Percentiles rank a stretch among this genome's conserved stretches.
Evolutionary conservation across 2,888 invertebrate genomes (phyloP).

Genomic region (Cerastis leucographa): DNA sequence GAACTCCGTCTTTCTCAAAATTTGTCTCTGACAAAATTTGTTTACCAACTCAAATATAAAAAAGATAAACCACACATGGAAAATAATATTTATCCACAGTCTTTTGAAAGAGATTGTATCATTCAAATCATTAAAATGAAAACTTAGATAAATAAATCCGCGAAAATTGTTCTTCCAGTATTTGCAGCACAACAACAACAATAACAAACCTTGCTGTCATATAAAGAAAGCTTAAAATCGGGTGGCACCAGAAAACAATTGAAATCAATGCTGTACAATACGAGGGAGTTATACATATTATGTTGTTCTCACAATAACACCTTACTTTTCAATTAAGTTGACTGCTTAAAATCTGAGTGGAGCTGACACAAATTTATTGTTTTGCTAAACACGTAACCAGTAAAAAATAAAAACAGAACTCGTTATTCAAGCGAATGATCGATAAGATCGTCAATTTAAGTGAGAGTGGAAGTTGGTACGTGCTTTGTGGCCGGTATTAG

Average conservation of each 20-base stretch:
- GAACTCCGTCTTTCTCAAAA: no score
- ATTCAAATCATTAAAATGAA: not conserved
- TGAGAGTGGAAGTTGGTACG: conserved; percentile 44
- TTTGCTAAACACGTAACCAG: conserved; percentile 22
- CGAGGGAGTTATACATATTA: not conserved
- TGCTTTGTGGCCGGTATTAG: conserved; percentile 41
- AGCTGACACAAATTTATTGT: conserved; percentile 14
- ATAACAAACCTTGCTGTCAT: not conserved
- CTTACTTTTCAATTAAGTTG: not conserved
- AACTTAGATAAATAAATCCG: conserved; percentile 19
- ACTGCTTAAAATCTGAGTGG: not conserved
- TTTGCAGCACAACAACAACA: not conserved
- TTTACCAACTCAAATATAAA: not conserved
- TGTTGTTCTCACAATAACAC: conserved; percentile 5
- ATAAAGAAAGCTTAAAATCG: conserved; percentile 24
- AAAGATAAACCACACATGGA: not conserved
- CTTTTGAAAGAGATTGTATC: conserved; percentile 1
- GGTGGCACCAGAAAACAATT: not conserved
- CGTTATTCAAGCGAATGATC: conserved; percentile 46
- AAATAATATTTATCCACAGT: not conserved
- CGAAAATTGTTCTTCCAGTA: conserved; percentile 19
- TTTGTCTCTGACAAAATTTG: not conserved
- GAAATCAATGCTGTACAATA: conserved; percentile 7
- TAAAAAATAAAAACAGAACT: conserved; percentile 49
- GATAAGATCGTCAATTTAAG: conserved; percentile 41